These are phyloP conservation scores for Pasiphila rectangulata DNA, from an alignment of 2,888 invertebrate genomes.

Conservation along the genomic window DNA sequence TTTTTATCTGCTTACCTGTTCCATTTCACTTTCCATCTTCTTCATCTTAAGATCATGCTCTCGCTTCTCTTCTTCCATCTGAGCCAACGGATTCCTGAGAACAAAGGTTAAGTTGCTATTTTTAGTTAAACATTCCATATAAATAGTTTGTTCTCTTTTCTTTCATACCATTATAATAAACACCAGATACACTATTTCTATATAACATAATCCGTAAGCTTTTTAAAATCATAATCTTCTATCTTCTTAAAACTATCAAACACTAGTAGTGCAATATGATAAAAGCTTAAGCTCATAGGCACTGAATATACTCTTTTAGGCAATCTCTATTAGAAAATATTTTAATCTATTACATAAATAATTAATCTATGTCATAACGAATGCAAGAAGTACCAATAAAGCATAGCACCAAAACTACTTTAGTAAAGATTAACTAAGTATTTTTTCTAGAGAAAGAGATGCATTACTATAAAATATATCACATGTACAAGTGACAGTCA, in stretches of 20 bases:
- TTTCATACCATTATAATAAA: not conserved
- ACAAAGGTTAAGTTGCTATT: constrained; percentile 26
- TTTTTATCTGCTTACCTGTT: constrained; percentile 80
- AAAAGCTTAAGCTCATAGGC: not conserved
- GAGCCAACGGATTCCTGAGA: constrained; percentile 96
- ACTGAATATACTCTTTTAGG: too few relatives aligned
- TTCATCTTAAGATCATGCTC: constrained; percentile 98
- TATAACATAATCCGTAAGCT: not conserved
- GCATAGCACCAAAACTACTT: too few relatives aligned
- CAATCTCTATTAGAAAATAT: too few relatives aligned
- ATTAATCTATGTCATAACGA: too few relatives aligned
- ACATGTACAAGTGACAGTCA: too few relatives aligned
- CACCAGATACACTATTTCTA: not conserved
- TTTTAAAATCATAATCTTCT: not conserved
- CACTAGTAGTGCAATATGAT: too few relatives aligned
- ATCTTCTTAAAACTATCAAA: not conserved
- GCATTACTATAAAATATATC: too few relatives aligned
- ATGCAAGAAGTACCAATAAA: too few relatives aligned
- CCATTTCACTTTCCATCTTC: constrained; percentile 99
- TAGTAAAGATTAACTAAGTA: too few relatives aligned
- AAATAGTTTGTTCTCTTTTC: too few relatives aligned
- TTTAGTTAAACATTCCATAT: not conserved
- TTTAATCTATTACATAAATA: too few relatives aligned
- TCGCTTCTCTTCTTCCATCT: constrained; percentile 98
- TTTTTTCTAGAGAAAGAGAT: too few relatives aligned